Evolutionary conservation across 2,113 vertebrate species (phyloP), one percentile per base, ranked within the genome.

Genomic region (Brachyhypopomus occidentalis): DNA sequence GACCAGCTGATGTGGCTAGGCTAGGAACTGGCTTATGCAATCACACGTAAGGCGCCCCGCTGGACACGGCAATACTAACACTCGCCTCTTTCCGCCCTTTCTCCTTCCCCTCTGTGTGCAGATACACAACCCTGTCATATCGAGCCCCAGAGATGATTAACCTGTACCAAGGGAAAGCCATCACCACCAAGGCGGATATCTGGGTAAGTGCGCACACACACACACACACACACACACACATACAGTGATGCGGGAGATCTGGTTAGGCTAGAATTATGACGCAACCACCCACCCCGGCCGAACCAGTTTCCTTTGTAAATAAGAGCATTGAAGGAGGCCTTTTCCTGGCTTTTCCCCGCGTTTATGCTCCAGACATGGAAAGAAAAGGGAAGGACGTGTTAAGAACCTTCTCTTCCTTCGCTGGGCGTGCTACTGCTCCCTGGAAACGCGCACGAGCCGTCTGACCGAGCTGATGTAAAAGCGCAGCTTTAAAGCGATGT

Each of bases 61-160:
- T 2, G 45, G 45, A 52, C 45, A 25, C 48, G 22, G 45, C 2
- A 48, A 63, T 36, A 62, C 45, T 25, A 56, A 38, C 48, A 70
- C 22, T 9, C 36, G 41, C 36, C 22, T 74, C 52, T 75, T 30
- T 3, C 30, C 30, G 66, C 81, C 14, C 59, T 72, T 48, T 11
- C 41, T 45, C 12, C 69, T 5, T 34, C 34, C 74, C 25, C 23
- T 67, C 19, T 77, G 48, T 69, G 73, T 34, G 48, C 86, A 99
- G 98, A 89, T 99, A 98, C 90, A 99, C 98, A 0, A 99, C 98
- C 0, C 93, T 98, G 2, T 99, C 97, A 0, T 99, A 99, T 89
- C 95, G 97, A 83, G 95, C 97, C 16, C 98, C 97, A 0, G 98
- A 99, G 94, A 99, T 99, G 98, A 95, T 99, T 84, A 99, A 99